A percentile compares a stretch with the other conserved stretches of the same genome.
phyloP scores from a whole-genome alignment of 2,888 invertebrate genomes.

The Tryphoninae sp. region DNA sequence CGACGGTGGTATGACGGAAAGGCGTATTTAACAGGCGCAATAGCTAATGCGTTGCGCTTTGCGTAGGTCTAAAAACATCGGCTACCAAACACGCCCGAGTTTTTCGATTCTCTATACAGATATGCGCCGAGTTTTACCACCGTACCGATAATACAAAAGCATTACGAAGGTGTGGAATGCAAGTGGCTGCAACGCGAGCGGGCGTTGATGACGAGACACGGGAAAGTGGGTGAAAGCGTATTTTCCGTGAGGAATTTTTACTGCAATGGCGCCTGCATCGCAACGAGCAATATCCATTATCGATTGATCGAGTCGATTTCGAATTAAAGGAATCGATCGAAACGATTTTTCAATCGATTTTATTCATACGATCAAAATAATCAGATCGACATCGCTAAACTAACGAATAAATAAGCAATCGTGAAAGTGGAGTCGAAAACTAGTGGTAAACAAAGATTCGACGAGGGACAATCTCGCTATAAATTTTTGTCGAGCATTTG shows the following conservation, averaged over 20 bases:
- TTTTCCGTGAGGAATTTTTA: conserved; percentile 47
- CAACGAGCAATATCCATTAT: conserved; percentile 6
- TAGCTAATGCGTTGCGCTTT: conserved; percentile 13
- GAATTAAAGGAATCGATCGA: not conserved
- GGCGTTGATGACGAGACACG: conserved; percentile 44
- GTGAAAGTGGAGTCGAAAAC: not conserved
- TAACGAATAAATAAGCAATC: not conserved
- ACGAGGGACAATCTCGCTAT: not conserved
- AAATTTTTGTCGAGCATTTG: not conserved
- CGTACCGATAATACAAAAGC: conserved; percentile 44
- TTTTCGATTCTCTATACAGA: not conserved
- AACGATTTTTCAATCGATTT: not conserved
- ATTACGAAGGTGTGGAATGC: conserved; percentile 57
- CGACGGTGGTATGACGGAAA: not conserved
- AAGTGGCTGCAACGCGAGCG: conserved; percentile 16
- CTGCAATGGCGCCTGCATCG: conserved; percentile 6
- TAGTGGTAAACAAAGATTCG: not conserved
- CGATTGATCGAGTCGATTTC: not conserved
- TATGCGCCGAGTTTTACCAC: not conserved
- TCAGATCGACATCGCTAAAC: not conserved
- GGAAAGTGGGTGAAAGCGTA: conserved; percentile 63
- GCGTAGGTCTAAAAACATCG: conserved; percentile 20
- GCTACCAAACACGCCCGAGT: no score
- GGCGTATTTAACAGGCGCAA: conserved; percentile 10
- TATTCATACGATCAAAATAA: not conserved